phyloP scores from a whole-genome alignment of 2,797 vertebrate genomes.

The Hippoglossus hippoglossus region DNA sequence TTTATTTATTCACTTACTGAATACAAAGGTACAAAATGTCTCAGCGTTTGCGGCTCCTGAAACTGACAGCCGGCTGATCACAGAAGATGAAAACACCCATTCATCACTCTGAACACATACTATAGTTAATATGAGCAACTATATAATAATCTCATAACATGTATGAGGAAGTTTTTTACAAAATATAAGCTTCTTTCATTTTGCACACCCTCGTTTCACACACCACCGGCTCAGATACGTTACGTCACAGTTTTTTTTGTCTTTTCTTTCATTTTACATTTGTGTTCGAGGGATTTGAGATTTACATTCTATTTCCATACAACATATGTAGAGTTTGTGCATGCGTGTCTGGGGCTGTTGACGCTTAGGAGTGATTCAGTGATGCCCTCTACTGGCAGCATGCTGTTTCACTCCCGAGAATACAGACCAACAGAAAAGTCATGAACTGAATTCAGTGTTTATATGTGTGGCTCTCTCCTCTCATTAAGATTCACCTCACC shows the following conservation, averaged over 20 bases:
- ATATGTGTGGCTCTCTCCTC: neutral
- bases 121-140: too few relatives aligned
- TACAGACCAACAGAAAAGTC: neutral
- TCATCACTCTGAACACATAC: neutral
- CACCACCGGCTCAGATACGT: neutral
- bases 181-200: neutral
- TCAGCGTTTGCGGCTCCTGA: neutral
- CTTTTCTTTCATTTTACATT: neutral
- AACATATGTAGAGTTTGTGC: neutral
- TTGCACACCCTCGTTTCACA: neutral
- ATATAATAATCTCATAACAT: neutral
- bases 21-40: neutral
- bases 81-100: neutral
- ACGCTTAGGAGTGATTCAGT: slow-evolving; percentile 64
- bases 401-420: slow-evolving; percentile 19
- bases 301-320: neutral
- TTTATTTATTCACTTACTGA: neutral
- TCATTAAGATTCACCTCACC: slow-evolving; percentile 60
- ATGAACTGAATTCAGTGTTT: slow-evolving; percentile 28
- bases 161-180: neutral
- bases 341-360: neutral
- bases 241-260: too few relatives aligned
- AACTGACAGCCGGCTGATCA: neutral
- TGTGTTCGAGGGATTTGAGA: neutral
- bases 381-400: slow-evolving; percentile 83